Evolutionary conservation across 2,797 vertebrate genomes (phyloP).

Genomic region (Clarias laeviceps): DNA sequence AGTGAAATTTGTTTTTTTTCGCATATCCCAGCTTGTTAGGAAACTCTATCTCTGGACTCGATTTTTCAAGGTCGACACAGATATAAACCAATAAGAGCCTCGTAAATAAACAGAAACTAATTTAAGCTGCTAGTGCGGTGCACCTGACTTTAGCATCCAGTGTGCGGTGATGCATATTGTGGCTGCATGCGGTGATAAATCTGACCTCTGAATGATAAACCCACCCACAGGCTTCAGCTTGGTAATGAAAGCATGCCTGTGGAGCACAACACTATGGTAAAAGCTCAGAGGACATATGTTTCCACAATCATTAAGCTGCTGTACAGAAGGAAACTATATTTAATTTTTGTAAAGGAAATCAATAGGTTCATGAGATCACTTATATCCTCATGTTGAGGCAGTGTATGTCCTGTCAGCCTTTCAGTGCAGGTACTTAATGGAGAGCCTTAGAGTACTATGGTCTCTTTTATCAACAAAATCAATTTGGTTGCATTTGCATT

Average conservation of each 20-base stretch:
- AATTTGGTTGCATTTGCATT: not conserved
- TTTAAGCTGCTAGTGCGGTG: not conserved
- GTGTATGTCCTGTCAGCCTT: not conserved
- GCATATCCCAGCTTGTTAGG: no score
- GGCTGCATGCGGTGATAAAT: conserved; percentile 15
- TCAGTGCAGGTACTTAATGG: not conserved
- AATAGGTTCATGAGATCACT: not conserved
- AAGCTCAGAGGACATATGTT: not conserved
- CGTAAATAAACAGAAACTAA: conserved; percentile 27
- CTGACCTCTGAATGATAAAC: conserved; percentile 21
- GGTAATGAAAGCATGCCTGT: conserved; percentile 21
- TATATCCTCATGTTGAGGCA: not conserved
- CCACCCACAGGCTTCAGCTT: not conserved
- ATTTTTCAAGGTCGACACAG: not conserved
- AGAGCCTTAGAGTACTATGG: not conserved
- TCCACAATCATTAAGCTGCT: not conserved
- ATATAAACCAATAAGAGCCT: conserved; percentile 14
- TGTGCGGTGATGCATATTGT: conserved; percentile 1
- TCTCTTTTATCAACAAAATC: not conserved
- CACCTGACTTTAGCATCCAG: not conserved
- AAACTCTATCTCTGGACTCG: not conserved
- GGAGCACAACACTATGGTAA: not conserved
- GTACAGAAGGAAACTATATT: not conserved
- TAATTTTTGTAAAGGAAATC: not conserved
- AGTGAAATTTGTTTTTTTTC: no score